Conservation (phyloP, 2,888 invertebrate genomes). For the Meghimatium bilineatum region DNA sequence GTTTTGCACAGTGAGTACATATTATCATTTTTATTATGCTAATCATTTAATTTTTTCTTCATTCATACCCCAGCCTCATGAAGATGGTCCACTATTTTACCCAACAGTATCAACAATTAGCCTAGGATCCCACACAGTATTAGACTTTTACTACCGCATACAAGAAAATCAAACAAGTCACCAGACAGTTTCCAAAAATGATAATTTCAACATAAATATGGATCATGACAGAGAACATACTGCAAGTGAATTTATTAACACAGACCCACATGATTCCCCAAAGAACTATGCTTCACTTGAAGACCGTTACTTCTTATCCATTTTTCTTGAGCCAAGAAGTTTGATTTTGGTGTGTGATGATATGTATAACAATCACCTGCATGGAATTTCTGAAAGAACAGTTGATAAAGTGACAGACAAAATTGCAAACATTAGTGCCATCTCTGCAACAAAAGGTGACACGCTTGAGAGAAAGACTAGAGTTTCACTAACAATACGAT, state of each 20-base stretch:
- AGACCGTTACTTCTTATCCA: slow-evolving; percentile 81
- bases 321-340: slow-evolving; percentile 92
- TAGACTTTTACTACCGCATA: slow-evolving; percentile 84
- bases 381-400: slow-evolving; percentile 87
- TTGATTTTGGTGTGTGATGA: slow-evolving; percentile 89
- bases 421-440: slow-evolving; percentile 79
- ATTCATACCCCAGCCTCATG: slow-evolving; percentile 84
- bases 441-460: slow-evolving; percentile 82
- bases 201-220: background rate
- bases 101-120: slow-evolving; percentile 95
- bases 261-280: background rate
- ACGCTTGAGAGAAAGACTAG: slow-evolving; percentile 83
- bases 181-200: background rate
- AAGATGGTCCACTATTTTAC: slow-evolving; percentile 95
- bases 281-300: slow-evolving; percentile 47
- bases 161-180: slow-evolving; percentile 9
- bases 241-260: background rate
- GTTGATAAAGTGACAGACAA: slow-evolving; percentile 82
- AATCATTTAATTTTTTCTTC: background rate
- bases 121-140: slow-evolving; percentile 91
- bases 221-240: background rate
- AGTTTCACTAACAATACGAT: slow-evolving; percentile 92
- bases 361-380: slow-evolving; percentile 89
- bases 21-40: too few relatives aligned
- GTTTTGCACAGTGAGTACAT: too few relatives aligned